phyloP scores from a whole-genome alignment of 2,888 invertebrate genomes.

The Caenorhabditis afra region DNA sequence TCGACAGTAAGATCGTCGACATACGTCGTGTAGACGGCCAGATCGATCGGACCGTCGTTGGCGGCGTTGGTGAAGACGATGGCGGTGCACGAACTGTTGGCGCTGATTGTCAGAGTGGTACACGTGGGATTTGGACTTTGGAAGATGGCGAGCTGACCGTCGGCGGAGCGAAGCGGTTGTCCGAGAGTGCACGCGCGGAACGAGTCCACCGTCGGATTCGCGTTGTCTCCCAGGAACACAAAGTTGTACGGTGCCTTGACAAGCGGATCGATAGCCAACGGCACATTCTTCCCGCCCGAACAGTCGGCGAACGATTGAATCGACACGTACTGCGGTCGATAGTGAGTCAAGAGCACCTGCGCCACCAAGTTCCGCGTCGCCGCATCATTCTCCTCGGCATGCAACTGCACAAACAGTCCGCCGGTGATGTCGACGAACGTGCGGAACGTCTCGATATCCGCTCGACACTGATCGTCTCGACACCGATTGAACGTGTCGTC shows the following conservation, averaged over 20 bases:
- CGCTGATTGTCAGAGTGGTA: not conserved
- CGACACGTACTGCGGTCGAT: conserved; percentile 32
- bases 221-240: conserved; percentile 38
- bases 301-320: conserved; percentile 39
- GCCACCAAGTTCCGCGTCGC: conserved; percentile 11
- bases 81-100: conserved; percentile 21
- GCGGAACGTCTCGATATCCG: conserved; percentile 10
- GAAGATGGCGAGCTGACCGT: conserved; percentile 25
- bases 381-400: conserved; percentile 14
- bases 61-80: conserved; percentile 36
- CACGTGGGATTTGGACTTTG: conserved; percentile 32
- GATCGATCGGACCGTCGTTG: not conserved
- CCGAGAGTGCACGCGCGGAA: conserved; percentile 20
- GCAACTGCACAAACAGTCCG: conserved; percentile 46
- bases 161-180: conserved; percentile 14
- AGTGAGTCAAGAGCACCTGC: conserved; percentile 32
- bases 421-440: conserved; percentile 41
- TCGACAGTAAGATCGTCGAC: conserved; percentile 36
- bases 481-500: conserved; percentile 32
- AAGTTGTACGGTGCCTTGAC: conserved; percentile 29
- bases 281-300: not conserved
- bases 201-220: not conserved
- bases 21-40: conserved; percentile 26
- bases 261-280: conserved; percentile 22
- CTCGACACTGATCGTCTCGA: not conserved